Evolutionary conservation across 2,888 invertebrate genomes (phyloP), one percentile per base, ranked within the genome.

Genomic region (Eledona agricola): DNA sequence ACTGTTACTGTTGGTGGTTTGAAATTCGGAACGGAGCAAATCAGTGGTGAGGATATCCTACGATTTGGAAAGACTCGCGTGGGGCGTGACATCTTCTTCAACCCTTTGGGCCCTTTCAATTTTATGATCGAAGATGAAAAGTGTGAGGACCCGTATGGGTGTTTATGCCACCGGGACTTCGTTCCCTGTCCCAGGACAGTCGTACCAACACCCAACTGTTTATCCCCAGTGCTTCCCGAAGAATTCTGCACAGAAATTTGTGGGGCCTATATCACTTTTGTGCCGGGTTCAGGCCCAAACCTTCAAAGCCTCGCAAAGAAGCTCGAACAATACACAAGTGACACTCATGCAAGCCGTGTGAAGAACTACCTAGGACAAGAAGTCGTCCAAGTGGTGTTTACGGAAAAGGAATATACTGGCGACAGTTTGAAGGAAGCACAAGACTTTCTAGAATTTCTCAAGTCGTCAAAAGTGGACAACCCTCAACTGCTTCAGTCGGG

Each of bases 401-500:
- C 63, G 2, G 71, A 72, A 26, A 64, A 64, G 22, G 53, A 59
- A 13, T 71, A 67, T 49, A 60, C 46, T 3, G 71, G 68, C 7
- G 28, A 46, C 2, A 70, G 70, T 50, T 29, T 65, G 4, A 40
- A 56, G 3, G 60, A 64, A 13, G 65, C 63, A 0, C 40, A 54
- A 11, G 37, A 53, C 1, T 58, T 63, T 9, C 47, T 53, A 50
- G 13, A 42, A 7, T 40, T 7, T 10, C 26, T 32, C 12, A 10
- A 31, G 22, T 4, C 16, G 10, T 2, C 5, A 2, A 11, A 20
- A 9, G 25, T 26, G 3, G 29, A 26, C 2, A 29, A 23, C 13
- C 2, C 34, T 4, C 28, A 51, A 20, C 7, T 51, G 9, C 19
- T 16, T 5, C 35, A 35, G 22, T 43, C 51, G 1, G 51, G 51